Percentiles rank a stretch among this genome's conserved stretches.
Conservation (phyloP, 2,797 vertebrate species). For the Ciconia nigra region DNA sequence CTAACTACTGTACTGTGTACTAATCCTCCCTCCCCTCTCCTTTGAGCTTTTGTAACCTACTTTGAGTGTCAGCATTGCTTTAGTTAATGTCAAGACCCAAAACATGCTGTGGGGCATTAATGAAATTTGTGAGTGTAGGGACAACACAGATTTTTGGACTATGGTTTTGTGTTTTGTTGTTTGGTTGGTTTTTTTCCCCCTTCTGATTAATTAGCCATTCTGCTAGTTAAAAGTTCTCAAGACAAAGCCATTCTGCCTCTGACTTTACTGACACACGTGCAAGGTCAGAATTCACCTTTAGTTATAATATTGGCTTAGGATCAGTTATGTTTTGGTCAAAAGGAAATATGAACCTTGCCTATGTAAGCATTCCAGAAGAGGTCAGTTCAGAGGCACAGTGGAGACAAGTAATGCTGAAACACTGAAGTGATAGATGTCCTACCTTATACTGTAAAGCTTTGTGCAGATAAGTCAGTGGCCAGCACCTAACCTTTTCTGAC, state of each 20-base stretch:
- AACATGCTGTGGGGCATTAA: not conserved
- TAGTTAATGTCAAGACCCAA: not conserved
- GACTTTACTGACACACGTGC: not conserved
- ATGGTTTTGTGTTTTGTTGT: too few relatives aligned
- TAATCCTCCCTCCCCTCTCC: not conserved
- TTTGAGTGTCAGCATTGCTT: not conserved
- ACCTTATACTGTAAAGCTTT: not conserved
- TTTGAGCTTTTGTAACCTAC: not conserved
- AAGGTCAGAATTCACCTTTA: not conserved
- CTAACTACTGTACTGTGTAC: not conserved
- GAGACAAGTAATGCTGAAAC: not conserved
- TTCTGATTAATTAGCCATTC: not conserved
- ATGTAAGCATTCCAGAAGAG: slow-evolving; percentile 24
- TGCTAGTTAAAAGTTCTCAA: not conserved
- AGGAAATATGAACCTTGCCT: slow-evolving; percentile 29
- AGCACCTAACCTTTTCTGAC: not conserved
- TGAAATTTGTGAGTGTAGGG: not conserved
- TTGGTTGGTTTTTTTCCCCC: not conserved
- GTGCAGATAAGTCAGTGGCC: not conserved
- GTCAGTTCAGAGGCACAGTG: not conserved
- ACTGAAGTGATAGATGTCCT: not conserved
- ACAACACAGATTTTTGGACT: not conserved
- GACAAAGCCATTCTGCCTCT: not conserved
- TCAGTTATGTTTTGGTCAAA: slow-evolving; percentile 35
- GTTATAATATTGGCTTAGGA: not conserved